Percentiles rank a stretch among this genome's conserved stretches.
These are phyloP conservation scores for Cheilosia vernalis DNA, from an alignment of 2,888 invertebrate genomes.

Conservation along the genomic window DNA sequence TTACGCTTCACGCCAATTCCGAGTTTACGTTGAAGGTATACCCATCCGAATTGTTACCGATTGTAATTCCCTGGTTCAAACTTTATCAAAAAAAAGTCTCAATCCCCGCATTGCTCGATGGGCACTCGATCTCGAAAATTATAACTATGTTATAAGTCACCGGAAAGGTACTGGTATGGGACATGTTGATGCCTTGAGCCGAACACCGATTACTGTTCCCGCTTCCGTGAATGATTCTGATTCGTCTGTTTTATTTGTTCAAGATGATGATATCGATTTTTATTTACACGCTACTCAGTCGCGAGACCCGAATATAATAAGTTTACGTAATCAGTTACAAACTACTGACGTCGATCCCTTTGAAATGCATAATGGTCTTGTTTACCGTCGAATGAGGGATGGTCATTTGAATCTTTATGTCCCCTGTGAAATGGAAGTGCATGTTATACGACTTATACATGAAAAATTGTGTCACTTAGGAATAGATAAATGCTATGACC, in stretches of 20 bases:
- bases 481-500: conserved; percentile 17
- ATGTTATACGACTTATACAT: conserved; percentile 17
- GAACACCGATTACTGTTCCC: conserved; percentile 17
- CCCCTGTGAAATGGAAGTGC: conserved; percentile 15
- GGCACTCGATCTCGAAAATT: conserved; percentile 65
- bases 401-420: conserved; percentile 30
- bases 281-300: conserved; percentile 33
- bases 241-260: conserved; percentile 10
- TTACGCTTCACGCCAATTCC: conserved; percentile 33
- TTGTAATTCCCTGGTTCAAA: conserved; percentile 75
- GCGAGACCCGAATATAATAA: not conserved
- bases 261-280: conserved; percentile 48
- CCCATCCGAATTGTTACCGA: conserved; percentile 77
- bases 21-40: conserved; percentile 76
- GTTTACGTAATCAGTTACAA: not conserved
- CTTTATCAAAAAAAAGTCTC: conserved; percentile 69
- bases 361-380: conserved; percentile 18
- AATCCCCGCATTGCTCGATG: conserved; percentile 75
- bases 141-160: conserved; percentile 74
- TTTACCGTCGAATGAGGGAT: conserved; percentile 26
- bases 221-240: not conserved
- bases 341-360: not conserved
- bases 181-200: conserved; percentile 79
- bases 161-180: conserved; percentile 74
- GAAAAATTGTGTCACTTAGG: conserved; percentile 23